Percentiles rank a stretch among this genome's conserved stretches.
phyloP scores from a whole-genome alignment of 1,140 invertebrate genomes.

The Contarinia nasturtii region DNA sequence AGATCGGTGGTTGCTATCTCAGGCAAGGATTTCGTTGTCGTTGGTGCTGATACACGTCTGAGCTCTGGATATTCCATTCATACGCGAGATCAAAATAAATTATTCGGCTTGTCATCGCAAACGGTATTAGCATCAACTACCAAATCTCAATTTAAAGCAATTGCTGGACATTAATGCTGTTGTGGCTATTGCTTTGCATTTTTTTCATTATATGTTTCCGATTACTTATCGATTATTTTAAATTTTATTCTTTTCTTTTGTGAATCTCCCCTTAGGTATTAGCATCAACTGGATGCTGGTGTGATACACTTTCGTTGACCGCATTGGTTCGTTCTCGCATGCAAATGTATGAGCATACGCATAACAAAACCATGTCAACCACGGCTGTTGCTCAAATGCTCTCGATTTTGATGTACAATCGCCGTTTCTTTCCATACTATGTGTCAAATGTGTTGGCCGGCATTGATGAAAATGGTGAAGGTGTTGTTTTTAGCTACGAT shows the following conservation, averaged over 20 bases:
- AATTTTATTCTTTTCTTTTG: too few species aligned
- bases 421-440: slow-evolving; percentile 97
- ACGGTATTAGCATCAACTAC: slow-evolving; percentile 77
- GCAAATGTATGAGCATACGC: slow-evolving; percentile 91
- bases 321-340: slow-evolving; percentile 69
- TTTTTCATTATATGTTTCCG: too few species aligned
- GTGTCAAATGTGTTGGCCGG: slow-evolving; percentile 90
- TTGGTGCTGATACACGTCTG: slow-evolving; percentile 83
- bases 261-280: too few species aligned
- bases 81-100: slow-evolving; percentile 68
- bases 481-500: slow-evolving; percentile 89
- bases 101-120: slow-evolving; percentile 55
- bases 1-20: slow-evolving; percentile 81
- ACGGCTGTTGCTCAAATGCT: slow-evolving; percentile 86
- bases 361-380: slow-evolving; percentile 84
- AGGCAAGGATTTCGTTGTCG: slow-evolving; percentile 73
- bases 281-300: slow-evolving; percentile 88
- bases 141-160: too few species aligned
- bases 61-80: slow-evolving; percentile 79
- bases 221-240: too few species aligned
- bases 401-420: slow-evolving; percentile 89
- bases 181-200: slow-evolving; percentile 63
- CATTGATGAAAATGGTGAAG: slow-evolving; percentile 69
- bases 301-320: slow-evolving; percentile 86
- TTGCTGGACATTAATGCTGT: slow-evolving; percentile 96